Percentiles rank a stretch among this genome's conserved stretches.
phyloP scores from a whole-genome alignment of 2,797 vertebrate genomes.

The Octomys mimax region DNA sequence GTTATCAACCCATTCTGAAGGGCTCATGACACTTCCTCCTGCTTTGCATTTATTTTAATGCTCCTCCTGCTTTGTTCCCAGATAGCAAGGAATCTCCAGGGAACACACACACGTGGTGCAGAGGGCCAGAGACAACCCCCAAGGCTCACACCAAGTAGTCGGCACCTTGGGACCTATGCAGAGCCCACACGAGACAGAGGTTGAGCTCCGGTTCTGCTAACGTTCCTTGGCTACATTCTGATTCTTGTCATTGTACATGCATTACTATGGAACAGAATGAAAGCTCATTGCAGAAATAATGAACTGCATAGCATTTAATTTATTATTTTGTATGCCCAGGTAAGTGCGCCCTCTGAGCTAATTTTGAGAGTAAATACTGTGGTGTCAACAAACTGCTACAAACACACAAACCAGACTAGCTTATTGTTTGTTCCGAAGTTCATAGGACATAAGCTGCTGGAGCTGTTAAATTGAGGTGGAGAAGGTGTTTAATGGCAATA shows the following conservation, averaged over 20 bases:
- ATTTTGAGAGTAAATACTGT: not conserved
- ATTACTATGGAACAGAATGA: not conserved
- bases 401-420: not conserved
- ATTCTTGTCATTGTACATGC: not conserved
- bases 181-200: not conserved
- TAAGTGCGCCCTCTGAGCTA: not conserved
- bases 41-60: not conserved
- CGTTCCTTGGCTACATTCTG: not conserved
- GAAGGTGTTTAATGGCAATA: not conserved
- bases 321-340: not conserved
- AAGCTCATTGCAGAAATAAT: not conserved
- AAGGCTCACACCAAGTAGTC: not conserved
- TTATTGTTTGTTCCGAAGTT: not conserved
- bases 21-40: not conserved
- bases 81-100: not conserved
- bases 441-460: not conserved
- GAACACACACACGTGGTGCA: not conserved
- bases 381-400: not conserved
- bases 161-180: fast-evolving
- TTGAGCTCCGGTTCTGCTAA: not conserved
- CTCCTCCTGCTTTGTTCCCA: not conserved
- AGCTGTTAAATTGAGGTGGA: not conserved
- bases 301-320: not conserved
- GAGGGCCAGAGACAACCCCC: not conserved
- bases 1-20: not conserved